Conservation (phyloP, 2,888 invertebrate species). For the Hedya salicella region DNA sequence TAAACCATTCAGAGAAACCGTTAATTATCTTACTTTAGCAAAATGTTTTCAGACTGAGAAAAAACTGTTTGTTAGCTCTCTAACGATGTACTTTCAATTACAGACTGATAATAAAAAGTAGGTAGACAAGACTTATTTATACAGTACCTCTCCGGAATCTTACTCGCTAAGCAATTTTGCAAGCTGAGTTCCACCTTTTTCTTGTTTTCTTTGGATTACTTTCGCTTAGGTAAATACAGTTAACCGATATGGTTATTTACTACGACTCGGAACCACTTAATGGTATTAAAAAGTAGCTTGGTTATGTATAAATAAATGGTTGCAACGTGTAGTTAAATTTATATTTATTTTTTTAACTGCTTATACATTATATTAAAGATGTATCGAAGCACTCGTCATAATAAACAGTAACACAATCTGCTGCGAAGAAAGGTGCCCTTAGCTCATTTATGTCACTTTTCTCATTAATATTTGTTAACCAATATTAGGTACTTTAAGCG, state of each 20-base stretch:
- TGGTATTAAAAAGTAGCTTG: conserved; percentile 2
- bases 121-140: conserved; percentile 52
- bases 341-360: too few relatives aligned
- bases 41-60: neutral
- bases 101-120: conserved; percentile 52
- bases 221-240: conserved; percentile 51
- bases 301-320: too few relatives aligned
- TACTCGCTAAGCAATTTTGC: conserved; percentile 61
- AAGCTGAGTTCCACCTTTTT: conserved; percentile 58
- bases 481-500: too few relatives aligned
- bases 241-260: conserved; percentile 17
- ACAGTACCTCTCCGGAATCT: conserved; percentile 50
- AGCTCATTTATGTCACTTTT: too few relatives aligned
- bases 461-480: too few relatives aligned
- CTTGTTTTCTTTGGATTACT: conserved; percentile 59
- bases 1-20: neutral
- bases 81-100: conserved; percentile 1
- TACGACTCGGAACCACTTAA: neutral
- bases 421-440: too few relatives aligned
- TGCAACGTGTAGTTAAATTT: too few relatives aligned
- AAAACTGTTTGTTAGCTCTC: conserved; percentile 7
- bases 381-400: too few relatives aligned
- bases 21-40: neutral
- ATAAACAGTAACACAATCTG: too few relatives aligned
- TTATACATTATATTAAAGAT: too few relatives aligned